Percentiles rank a stretch among this genome's conserved stretches.
Evolutionary conservation across 2,113 vertebrate species (phyloP).

Genomic region (Aptenodytes patagonicus): DNA sequence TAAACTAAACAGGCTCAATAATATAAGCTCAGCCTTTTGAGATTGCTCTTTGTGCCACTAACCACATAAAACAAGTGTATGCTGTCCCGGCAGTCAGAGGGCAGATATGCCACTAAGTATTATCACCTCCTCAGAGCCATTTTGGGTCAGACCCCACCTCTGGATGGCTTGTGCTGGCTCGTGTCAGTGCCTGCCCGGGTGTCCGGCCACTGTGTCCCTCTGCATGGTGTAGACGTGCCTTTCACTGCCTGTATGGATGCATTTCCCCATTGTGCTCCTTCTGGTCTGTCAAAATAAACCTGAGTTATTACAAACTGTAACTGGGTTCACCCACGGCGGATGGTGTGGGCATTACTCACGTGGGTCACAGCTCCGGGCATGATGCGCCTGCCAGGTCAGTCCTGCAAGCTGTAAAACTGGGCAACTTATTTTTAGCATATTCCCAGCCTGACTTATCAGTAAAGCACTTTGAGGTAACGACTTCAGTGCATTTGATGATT

Average conservation of each 20-base stretch:
- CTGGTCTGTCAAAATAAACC: background rate
- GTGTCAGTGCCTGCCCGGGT: accelerated
- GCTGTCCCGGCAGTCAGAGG: background rate
- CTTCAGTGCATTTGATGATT: slow-evolving; percentile 67
- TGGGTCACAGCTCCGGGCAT: background rate
- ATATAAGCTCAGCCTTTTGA: background rate
- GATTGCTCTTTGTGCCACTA: background rate
- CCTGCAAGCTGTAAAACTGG: slow-evolving; percentile 26
- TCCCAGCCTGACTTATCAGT: slow-evolving; percentile 63
- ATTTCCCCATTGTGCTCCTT: background rate
- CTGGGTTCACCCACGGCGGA: background rate
- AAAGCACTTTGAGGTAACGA: slow-evolving; percentile 69
- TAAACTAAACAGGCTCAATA: background rate
- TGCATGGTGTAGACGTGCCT: accelerated
- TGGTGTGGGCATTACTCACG: background rate
- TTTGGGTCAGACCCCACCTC: background rate
- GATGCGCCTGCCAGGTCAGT: background rate
- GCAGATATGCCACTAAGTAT: background rate
- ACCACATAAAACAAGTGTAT: background rate
- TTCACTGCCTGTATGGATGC: accelerated
- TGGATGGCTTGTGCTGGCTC: background rate
- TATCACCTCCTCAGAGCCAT: accelerated
- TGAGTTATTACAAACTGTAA: background rate
- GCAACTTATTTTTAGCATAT: slow-evolving; percentile 68
- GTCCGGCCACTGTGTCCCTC: accelerated